Evolutionary conservation across 92 coral and sea anemone species (phyloP), one percentile per base, ranked within the genome.

Genomic region (Muricea muricata): DNA sequence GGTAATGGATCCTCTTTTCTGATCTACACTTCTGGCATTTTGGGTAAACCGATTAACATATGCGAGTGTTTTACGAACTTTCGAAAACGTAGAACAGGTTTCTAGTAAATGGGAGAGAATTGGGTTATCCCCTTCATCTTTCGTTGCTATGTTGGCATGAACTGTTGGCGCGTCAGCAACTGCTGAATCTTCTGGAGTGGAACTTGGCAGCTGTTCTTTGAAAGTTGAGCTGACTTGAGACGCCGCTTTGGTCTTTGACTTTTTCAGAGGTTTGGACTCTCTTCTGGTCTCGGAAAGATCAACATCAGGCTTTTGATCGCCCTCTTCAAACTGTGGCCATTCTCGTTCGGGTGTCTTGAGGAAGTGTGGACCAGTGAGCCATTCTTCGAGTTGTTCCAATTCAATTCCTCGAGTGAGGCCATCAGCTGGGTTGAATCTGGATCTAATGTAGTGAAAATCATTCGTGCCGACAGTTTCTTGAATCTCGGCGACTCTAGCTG

Each of bases 341-440:
- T 88, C 47, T 32, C 78, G 85, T 18, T 88, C 89, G 32, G 73
- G 77, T 17, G 46, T 35, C 57, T 39, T 80, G 18, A 78, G 89
- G 46, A 85, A 85, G 4, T 70, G 30, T 21, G 84, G 89, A 30
- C 78, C 89, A 11, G 40, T 15, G 30, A 66, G 10, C 89, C 78
- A 85, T 46, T 29, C 25, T 61, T 14, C 35, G 5, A 85, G 78
- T 21, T 75, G 72, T 28, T 55, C 84, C 0, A 40, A 32, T 25
- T 55, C 69, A 28, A 79, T 74, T 33, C 87, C 89, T 29, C 89
- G 72, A 4, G 90, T 89, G 18, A 89, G 75, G 5, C 85, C 91
- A 63, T 92, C 91, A 1, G 91, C 95, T 28, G 93, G 91, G 60
- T 92, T 89, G 30, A 73, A 47, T 67, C 84, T 92, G 9, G 93